These are phyloP conservation scores for Blennius ocellaris DNA, from an alignment of 2,113 vertebrate genomes.

Conservation along the genomic window DNA sequence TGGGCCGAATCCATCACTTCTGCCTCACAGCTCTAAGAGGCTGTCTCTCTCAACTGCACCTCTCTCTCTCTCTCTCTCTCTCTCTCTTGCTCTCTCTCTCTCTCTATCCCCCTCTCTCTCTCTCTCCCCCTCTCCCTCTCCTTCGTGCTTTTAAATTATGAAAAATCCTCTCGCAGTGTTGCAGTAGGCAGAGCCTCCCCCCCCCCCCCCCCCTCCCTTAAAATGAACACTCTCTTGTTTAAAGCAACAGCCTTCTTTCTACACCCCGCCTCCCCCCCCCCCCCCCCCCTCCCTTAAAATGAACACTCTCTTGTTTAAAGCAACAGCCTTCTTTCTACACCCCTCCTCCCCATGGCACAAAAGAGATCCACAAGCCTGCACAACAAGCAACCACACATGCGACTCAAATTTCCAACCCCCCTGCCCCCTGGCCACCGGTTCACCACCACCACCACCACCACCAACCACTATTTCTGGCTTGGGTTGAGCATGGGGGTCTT, in stretches of 20 bases:
- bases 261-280: constrained; percentile 70
- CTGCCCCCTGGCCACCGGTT: constrained; percentile 62
- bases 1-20: constrained; percentile 78
- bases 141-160: constrained; percentile 85
- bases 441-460: constrained; percentile 68
- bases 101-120: constrained; percentile 42
- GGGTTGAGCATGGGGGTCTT: constrained; percentile 52
- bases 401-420: constrained; percentile 70
- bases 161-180: constrained; percentile 71
- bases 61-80: constrained; percentile 59
- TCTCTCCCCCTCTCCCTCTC: constrained; percentile 11
- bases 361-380: constrained; percentile 83
- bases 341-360: constrained; percentile 86
- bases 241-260: constrained; percentile 72
- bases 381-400: constrained; percentile 58
- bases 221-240: constrained; percentile 75
- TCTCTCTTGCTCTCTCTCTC: constrained; percentile 35
- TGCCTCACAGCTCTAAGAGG: constrained; percentile 73
- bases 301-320: constrained; percentile 77
- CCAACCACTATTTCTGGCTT: constrained; percentile 84
- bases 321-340: constrained; percentile 68
- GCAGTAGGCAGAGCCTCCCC: constrained; percentile 75
- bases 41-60: constrained; percentile 82
- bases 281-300: constrained; percentile 49
- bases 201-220: constrained; percentile 64